These are phyloP conservation scores for Iguana delicatissima DNA, from an alignment of 2,797 vertebrate species.

Conservation along the genomic window DNA sequence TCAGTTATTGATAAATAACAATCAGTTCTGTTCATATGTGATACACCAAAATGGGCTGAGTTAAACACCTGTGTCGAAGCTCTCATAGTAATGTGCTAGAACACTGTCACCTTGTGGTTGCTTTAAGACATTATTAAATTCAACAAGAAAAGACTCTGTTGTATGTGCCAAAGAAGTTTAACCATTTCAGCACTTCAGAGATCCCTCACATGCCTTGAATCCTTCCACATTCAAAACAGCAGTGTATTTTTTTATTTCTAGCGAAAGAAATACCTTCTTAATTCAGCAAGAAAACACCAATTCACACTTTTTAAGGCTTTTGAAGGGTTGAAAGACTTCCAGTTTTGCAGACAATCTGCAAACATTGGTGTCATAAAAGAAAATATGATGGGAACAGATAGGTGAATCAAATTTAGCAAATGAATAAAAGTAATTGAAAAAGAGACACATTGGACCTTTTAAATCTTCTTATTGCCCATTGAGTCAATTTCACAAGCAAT, in stretches of 20 bases:
- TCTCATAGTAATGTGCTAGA: conserved; percentile 66
- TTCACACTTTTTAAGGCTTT: neutral
- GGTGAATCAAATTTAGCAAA: conserved; percentile 18
- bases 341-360: neutral
- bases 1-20: conserved; percentile 31
- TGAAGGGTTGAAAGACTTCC: neutral
- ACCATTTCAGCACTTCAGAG: neutral
- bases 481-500: conserved; percentile 39
- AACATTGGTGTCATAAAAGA: accelerated
- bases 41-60: neutral
- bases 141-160: conserved; percentile 10
- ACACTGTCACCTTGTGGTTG: conserved; percentile 70
- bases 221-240: neutral
- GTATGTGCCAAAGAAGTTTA: neutral
- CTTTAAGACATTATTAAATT: conserved; percentile 64
- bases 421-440: conserved; percentile 1
- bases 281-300: neutral
- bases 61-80: conserved; percentile 53
- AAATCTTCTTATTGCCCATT: conserved; percentile 41
- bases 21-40: conserved; percentile 5
- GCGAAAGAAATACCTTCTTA: neutral
- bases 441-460: conserved; percentile 7
- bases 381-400: neutral
- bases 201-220: neutral
- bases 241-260: neutral